These are phyloP conservation scores for Lordiphosa stackelbergi DNA, from an alignment of 1,140 invertebrate species.

Conservation along the genomic window DNA sequence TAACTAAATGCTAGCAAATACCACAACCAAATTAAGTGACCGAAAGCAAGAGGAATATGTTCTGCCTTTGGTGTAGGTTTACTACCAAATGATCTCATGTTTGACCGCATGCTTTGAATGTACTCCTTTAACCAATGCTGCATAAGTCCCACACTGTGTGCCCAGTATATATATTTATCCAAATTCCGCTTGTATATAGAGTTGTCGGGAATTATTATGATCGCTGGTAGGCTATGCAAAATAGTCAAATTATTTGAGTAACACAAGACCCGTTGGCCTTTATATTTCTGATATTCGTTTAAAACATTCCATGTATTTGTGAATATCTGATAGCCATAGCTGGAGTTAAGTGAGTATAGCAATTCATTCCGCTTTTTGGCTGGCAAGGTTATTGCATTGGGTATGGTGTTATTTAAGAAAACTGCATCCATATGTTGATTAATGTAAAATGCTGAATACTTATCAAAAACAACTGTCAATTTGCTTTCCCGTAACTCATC, in stretches of 20 bases:
- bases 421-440: not conserved
- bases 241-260: not conserved
- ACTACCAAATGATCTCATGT: constrained; percentile 10
- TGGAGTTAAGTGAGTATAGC: constrained; percentile 6
- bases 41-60: not conserved
- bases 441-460: not conserved
- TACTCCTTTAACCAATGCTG: not conserved
- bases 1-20: constrained; percentile 2
- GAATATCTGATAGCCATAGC: constrained; percentile 4
- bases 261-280: not conserved
- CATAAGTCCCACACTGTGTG: not conserved
- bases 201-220: not conserved
- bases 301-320: not conserved
- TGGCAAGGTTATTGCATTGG: not conserved
- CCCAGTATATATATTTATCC: not conserved
- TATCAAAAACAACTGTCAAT: constrained; percentile 2
- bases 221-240: not conserved
- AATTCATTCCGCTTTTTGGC: not conserved
- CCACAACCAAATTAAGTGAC: not conserved
- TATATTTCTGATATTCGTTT: not conserved
- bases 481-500: constrained; percentile 15
- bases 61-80: constrained; percentile 12
- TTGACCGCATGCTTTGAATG: too few relatives aligned
- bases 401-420: constrained; percentile 1
- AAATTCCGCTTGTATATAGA: not conserved